These are phyloP conservation scores for Caenorhabditis virilis DNA, from an alignment of 2,888 invertebrate genomes.

Conservation along the genomic window DNA sequence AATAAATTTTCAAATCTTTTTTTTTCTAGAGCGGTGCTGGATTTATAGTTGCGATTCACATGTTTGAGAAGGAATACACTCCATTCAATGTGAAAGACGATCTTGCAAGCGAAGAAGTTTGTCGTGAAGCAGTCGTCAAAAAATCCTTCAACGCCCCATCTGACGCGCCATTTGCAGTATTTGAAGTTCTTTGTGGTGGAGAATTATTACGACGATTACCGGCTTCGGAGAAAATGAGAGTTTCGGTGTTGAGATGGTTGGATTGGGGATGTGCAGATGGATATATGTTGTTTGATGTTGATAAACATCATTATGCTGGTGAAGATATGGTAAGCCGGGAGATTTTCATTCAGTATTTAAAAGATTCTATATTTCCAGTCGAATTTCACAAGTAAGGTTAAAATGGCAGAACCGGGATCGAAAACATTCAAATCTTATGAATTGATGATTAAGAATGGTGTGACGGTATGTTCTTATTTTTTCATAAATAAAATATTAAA, in stretches of 20 bases:
- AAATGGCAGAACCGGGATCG: conserved; percentile 63
- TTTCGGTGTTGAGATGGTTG: conserved; percentile 41
- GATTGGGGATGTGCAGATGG: conserved; percentile 41
- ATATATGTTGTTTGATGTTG: conserved; percentile 42
- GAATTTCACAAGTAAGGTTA: conserved; percentile 59
- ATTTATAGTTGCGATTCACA: conserved; percentile 62
- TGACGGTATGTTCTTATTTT: conserved; percentile 19
- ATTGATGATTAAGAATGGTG: conserved; percentile 54
- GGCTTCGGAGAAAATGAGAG: conserved; percentile 36
- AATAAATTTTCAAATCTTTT: background rate
- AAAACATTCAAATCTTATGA: conserved; percentile 62
- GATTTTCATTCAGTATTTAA: background rate
- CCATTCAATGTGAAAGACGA: conserved; percentile 64
- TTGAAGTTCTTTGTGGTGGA: conserved; percentile 49
- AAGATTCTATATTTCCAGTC: conserved; percentile 4
- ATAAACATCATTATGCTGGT: conserved; percentile 21
- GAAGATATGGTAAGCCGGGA: conserved; percentile 33
- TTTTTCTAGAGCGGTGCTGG: conserved; percentile 47
- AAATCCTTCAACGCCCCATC: conserved; percentile 35
- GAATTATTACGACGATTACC: conserved; percentile 34
- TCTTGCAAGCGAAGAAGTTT: conserved; percentile 49
- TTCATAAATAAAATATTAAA: too few species aligned
- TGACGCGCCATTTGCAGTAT: conserved; percentile 52
- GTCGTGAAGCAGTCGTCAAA: conserved; percentile 36
- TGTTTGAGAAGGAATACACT: conserved; percentile 63